Evolutionary conservation across 2,113 vertebrate species (phyloP).

Genomic region (Ictidomys tridecemlineatus): DNA sequence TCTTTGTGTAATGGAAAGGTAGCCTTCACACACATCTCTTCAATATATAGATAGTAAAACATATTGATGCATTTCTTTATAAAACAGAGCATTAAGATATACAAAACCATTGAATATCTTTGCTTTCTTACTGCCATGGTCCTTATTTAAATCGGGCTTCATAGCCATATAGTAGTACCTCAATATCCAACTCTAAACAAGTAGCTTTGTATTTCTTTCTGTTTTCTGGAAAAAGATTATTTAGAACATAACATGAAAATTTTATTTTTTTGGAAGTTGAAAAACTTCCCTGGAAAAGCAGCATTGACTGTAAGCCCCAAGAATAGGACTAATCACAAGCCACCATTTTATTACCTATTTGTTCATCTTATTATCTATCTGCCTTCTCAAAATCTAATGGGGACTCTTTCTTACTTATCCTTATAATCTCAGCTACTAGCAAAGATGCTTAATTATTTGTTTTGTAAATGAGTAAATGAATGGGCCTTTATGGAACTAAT

Average conservation of each 20-base stretch:
- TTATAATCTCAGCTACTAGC: neutral
- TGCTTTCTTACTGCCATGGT: neutral
- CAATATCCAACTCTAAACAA: neutral
- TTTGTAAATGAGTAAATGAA: neutral
- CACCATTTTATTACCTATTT: neutral
- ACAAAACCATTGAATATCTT: neutral
- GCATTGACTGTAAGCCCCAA: neutral
- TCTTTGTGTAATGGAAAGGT: neutral
- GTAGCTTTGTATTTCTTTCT: neutral
- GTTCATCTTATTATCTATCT: neutral
- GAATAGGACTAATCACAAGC: neutral
- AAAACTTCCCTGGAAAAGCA: neutral
- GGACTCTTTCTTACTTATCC: neutral
- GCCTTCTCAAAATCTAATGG: neutral
- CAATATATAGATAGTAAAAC: neutral
- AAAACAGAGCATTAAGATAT: neutral
- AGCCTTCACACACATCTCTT: neutral
- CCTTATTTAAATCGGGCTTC: neutral
- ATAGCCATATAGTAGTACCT: neutral
- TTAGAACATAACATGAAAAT: neutral
- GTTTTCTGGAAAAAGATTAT: neutral
- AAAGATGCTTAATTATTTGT: conserved; percentile 15
- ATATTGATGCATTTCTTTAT: neutral
- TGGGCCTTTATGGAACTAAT: neutral
- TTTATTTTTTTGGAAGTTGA: neutral